A percentile compares a stretch with the other conserved stretches of the same genome.
These are phyloP conservation scores for Epinephelus moara DNA, from an alignment of 2,113 vertebrate species.

Conservation along the genomic window DNA sequence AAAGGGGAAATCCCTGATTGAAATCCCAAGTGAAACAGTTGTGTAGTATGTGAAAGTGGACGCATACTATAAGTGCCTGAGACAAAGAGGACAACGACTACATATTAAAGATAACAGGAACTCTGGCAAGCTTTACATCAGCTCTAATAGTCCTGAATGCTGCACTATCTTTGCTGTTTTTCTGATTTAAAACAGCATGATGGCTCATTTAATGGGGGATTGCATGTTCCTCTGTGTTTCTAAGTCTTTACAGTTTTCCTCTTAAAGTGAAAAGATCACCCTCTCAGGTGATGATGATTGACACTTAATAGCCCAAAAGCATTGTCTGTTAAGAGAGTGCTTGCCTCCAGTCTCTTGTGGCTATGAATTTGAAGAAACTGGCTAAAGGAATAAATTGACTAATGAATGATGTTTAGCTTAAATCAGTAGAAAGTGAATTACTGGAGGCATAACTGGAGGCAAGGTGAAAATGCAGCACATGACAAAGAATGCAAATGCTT, in stretches of 20 bases:
- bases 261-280: neutral
- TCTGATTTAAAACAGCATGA: neutral
- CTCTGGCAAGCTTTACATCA: neutral
- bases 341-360: neutral
- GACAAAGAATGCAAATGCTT: constrained; percentile 22
- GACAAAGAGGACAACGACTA: neutral
- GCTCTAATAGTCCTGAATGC: neutral
- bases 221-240: neutral
- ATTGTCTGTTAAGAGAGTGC: neutral
- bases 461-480: neutral
- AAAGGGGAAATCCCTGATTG: constrained; percentile 11
- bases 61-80: neutral
- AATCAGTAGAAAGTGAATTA: constrained; percentile 10
- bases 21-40: constrained; percentile 9
- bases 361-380: neutral
- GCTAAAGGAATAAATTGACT: neutral
- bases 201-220: neutral
- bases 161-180: neutral
- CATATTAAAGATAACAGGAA: neutral
- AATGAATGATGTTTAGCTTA: constrained; percentile 8
- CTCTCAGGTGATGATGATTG: constrained; percentile 1
- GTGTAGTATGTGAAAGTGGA: neutral
- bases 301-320: constrained; percentile 21
- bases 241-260: neutral
- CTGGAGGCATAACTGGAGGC: constrained; percentile 13